Percentiles rank a stretch among this genome's conserved stretches.
These are phyloP conservation scores for Tanypteryx hageni DNA, from an alignment of 2,888 invertebrate species.

Conservation along the genomic window DNA sequence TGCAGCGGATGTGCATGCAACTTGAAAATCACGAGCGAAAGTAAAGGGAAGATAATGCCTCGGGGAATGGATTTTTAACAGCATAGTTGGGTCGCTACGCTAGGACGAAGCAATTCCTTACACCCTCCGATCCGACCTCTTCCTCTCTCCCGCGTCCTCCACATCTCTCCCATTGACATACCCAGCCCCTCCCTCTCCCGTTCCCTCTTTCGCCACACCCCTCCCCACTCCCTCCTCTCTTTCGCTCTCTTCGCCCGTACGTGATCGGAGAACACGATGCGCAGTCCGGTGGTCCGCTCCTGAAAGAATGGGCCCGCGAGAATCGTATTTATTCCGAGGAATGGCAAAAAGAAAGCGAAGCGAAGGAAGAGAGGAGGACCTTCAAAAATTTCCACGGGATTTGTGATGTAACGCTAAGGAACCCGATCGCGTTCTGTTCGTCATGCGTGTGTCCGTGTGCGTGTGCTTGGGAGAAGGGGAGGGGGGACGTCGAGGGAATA, in stretches of 20 bases:
- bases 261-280: background rate
- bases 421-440: background rate
- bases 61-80: too few relatives aligned
- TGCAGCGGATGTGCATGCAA: too few relatives aligned
- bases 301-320: conserved; percentile 44
- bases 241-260: background rate
- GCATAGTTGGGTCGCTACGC: background rate
- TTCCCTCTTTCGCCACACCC: background rate
- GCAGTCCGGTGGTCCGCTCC: conserved; percentile 50
- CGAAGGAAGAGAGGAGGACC: background rate
- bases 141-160: background rate
- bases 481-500: background rate
- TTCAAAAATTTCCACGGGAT: conserved; percentile 38
- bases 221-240: conserved; percentile 14
- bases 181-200: background rate
- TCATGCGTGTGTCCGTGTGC: background rate
- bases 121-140: background rate
- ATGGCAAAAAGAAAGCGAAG: conserved; percentile 17
- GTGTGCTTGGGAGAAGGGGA: background rate
- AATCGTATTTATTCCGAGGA: conserved; percentile 50
- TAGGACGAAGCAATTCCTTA: background rate
- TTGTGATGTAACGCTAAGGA: background rate
- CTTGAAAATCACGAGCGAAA: too few relatives aligned
- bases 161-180: background rate
- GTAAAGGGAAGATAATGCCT: too few relatives aligned